Percentiles rank a stretch among this genome's conserved stretches.
Conservation (phyloP, 2,113 vertebrate genomes). For the Tapirus terrestris region DNA sequence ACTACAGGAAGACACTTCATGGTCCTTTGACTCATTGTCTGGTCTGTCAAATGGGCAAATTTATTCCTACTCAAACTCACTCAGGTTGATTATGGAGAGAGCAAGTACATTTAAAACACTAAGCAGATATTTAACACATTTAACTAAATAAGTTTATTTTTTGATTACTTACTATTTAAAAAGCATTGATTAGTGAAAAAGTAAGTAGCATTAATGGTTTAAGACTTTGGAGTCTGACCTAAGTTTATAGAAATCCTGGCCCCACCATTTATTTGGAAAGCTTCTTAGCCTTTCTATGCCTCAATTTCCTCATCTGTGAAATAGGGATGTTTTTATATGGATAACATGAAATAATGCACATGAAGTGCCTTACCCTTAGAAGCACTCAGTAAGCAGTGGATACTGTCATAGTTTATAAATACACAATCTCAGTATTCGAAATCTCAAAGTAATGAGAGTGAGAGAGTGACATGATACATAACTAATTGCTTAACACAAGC, state of each 20-base stretch:
- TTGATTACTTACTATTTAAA: not conserved
- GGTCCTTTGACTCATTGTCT: not conserved
- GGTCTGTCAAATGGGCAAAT: not conserved
- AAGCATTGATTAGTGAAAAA: not conserved
- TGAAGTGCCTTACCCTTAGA: not conserved
- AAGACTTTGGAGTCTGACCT: not conserved
- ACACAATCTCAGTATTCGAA: not conserved
- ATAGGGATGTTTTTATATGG: not conserved
- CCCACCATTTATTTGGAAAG: not conserved
- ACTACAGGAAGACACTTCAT: not conserved
- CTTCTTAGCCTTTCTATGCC: not conserved
- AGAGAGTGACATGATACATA: not conserved
- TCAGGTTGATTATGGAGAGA: not conserved
- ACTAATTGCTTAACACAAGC: not conserved
- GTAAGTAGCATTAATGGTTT: not conserved
- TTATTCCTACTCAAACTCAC: not conserved
- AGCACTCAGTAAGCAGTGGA: not conserved
- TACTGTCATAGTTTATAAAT: not conserved
- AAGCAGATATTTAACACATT: not conserved
- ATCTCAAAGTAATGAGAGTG: not conserved
- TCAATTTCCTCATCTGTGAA: not conserved
- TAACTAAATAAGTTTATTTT: not conserved
- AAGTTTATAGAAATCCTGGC: not conserved
- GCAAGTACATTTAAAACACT: not conserved
- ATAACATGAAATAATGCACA: not conserved